A percentile compares a stretch with the other conserved stretches of the same genome.
Evolutionary conservation across 2,888 invertebrate species (phyloP).

Genomic region (Strigamia crassipes): DNA sequence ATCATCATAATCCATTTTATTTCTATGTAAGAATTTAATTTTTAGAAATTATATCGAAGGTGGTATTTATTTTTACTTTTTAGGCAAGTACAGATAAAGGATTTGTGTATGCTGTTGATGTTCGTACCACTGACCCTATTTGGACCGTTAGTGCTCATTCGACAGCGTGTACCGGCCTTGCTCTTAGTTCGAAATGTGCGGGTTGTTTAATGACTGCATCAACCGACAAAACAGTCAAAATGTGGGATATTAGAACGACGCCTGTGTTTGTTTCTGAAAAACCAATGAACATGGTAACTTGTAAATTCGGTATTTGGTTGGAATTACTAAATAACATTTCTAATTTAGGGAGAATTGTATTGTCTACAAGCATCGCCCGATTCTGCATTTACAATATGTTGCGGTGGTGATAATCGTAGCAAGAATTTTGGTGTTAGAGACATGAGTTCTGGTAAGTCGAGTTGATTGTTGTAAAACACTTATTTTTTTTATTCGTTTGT

Average conservation of each 20-base stretch:
- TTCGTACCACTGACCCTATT: constrained; percentile 68
- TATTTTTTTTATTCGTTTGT: background rate
- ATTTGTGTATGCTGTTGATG: constrained; percentile 74
- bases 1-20: constrained; percentile 74
- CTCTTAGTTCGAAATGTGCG: constrained; percentile 72
- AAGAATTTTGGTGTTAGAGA: constrained; percentile 73
- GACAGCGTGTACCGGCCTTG: constrained; percentile 82
- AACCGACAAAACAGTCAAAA: constrained; percentile 79
- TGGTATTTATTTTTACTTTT: constrained; percentile 37
- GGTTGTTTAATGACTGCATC: constrained; percentile 79
- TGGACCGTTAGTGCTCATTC: constrained; percentile 79
- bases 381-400: constrained; percentile 75
- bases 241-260: constrained; percentile 72
- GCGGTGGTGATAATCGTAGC: constrained; percentile 83
- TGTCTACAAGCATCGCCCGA: constrained; percentile 79
- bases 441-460: constrained; percentile 57
- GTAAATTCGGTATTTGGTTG: constrained; percentile 50
- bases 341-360: constrained; percentile 65
- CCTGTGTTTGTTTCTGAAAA: constrained; percentile 62
- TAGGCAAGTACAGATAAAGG: constrained; percentile 66
- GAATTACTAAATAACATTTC: constrained; percentile 46
- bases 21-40: constrained; percentile 69
- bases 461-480: constrained; percentile 50
- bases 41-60: background rate
- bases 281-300: constrained; percentile 67